Evolutionary conservation across 2,888 invertebrate species (phyloP).

Genomic region (Camptogramma bilineatum): DNA sequence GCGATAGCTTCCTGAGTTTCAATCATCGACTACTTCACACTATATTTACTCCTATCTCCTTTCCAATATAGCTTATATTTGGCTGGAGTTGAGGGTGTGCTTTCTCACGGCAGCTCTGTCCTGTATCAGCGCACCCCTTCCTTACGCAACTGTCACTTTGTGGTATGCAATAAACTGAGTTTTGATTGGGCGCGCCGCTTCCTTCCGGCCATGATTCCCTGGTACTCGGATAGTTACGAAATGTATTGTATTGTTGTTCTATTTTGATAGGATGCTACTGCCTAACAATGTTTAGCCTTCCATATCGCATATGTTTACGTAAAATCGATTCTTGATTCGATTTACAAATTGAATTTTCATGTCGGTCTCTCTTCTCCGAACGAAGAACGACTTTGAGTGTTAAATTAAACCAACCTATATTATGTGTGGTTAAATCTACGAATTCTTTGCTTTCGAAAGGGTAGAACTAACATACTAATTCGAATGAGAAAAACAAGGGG

Average conservation of each 20-base stretch:
- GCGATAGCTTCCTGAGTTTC: slow-evolving; percentile 25
- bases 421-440: no score
- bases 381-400: not conserved
- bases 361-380: not conserved
- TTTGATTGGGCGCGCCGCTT: slow-evolving; percentile 51
- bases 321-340: not conserved
- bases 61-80: slow-evolving; percentile 27
- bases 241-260: slow-evolving; percentile 20
- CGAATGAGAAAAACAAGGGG: no score
- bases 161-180: slow-evolving; percentile 44
- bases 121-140: slow-evolving; percentile 53
- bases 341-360: not conserved
- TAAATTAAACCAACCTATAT: no score
- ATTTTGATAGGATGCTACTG: slow-evolving; percentile 3
- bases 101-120: slow-evolving; percentile 51
- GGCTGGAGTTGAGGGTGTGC: slow-evolving; percentile 17
- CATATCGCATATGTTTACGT: not conserved
- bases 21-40: not conserved
- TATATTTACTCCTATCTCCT: slow-evolving; percentile 3
- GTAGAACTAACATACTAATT: no score
- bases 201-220: slow-evolving; percentile 45
- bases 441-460: no score
- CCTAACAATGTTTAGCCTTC: slow-evolving; percentile 1
- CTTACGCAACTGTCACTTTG: slow-evolving; percentile 50
- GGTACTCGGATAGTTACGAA: slow-evolving; percentile 32